Evolutionary conservation across 92 coral and sea anemone species (phyloP).

Genomic region (Phenganax subtilis): DNA sequence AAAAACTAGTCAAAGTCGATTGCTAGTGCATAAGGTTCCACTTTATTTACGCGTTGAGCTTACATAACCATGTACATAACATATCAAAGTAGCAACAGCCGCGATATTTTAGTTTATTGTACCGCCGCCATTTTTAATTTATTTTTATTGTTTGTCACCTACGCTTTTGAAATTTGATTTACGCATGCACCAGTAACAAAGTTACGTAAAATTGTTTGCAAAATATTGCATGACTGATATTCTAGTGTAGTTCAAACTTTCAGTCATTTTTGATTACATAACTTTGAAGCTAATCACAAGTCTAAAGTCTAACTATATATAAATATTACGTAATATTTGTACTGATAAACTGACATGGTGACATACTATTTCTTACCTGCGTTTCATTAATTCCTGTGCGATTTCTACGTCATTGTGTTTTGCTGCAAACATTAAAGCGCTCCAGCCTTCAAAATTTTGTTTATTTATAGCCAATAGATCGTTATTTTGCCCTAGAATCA

Average conservation of each 20-base stretch:
- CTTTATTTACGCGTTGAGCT: too few species aligned
- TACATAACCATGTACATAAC: too few species aligned
- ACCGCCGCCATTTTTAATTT: too few species aligned
- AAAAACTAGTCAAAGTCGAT: not conserved
- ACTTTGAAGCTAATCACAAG: too few species aligned
- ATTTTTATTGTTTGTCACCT: too few species aligned
- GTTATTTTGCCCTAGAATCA: conserved; percentile 5
- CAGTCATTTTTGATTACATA: too few species aligned
- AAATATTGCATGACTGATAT: too few species aligned
- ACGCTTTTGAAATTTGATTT: not conserved
- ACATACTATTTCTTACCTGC: conserved; percentile 15
- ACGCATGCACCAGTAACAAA: conserved; percentile 29
- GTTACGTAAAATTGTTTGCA: not conserved
- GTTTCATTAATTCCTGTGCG: conserved; percentile 5
- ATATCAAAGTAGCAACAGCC: too few species aligned
- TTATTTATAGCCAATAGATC: not conserved
- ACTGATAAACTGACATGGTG: not conserved
- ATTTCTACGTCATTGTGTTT: conserved; percentile 30
- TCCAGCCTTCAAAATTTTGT: conserved; percentile 34
- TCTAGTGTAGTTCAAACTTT: too few species aligned
- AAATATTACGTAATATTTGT: too few species aligned
- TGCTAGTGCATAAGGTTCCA: not conserved
- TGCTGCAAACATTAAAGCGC: conserved; percentile 33
- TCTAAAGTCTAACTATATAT: too few species aligned
- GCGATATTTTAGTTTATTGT: too few species aligned